phyloP scores from a whole-genome alignment of 2,888 invertebrate species.

The Glyphotaelius pellucidus region DNA sequence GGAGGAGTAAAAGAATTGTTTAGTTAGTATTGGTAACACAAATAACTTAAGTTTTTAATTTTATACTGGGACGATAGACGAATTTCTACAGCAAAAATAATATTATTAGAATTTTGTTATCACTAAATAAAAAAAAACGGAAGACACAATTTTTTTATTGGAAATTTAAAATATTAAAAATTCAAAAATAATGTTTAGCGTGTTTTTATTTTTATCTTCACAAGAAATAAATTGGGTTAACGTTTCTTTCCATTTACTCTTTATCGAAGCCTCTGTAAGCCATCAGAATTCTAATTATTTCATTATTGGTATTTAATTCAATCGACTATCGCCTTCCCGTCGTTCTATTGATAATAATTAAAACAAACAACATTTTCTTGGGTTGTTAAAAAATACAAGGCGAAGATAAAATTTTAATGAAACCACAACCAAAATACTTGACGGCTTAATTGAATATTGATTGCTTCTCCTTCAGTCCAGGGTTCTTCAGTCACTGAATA shows the following conservation, averaged over 20 bases:
- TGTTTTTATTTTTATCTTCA: background rate
- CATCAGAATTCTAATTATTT: background rate
- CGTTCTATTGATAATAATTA: background rate
- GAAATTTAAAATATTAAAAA: background rate
- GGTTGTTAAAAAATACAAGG: background rate
- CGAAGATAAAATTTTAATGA: background rate
- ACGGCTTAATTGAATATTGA: background rate
- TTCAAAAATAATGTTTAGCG: background rate
- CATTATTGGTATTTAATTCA: background rate
- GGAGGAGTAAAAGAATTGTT: too few relatives aligned
- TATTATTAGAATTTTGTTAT: too few relatives aligned
- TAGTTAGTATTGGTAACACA: too few relatives aligned
- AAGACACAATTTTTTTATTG: too few relatives aligned
- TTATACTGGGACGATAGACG: too few relatives aligned
- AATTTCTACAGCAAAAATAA: too few relatives aligned
- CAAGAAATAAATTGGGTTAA: background rate
- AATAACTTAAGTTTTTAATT: too few relatives aligned
- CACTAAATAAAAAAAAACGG: too few relatives aligned
- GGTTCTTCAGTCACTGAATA: background rate
- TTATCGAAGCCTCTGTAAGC: background rate
- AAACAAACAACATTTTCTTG: background rate
- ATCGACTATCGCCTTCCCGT: background rate
- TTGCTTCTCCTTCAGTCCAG: background rate
- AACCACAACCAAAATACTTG: background rate
- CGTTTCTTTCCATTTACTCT: background rate